Evolutionary conservation across 2,888 invertebrate species (phyloP).

Genomic region (Drosophila nr. fundita): DNA sequence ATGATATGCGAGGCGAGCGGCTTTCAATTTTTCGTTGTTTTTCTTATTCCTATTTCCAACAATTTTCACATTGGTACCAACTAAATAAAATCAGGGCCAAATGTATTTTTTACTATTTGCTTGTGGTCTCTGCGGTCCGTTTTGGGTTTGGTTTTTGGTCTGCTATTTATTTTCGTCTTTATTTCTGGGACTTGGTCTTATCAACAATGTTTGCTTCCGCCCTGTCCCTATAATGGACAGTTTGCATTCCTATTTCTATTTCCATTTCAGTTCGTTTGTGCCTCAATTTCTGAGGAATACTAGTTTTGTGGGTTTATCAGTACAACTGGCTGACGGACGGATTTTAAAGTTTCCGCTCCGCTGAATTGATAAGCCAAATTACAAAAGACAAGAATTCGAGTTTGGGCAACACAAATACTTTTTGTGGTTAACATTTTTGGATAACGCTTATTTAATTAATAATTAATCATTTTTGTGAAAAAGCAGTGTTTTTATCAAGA

Average conservation of each 20-base stretch:
- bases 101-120: conserved; percentile 66
- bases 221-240: conserved; percentile 39
- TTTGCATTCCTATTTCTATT: conserved; percentile 60
- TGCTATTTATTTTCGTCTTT: conserved; percentile 21
- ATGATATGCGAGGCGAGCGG: conserved; percentile 52
- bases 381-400: conserved; percentile 4
- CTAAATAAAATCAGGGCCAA: conserved; percentile 52
- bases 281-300: conserved; percentile 23
- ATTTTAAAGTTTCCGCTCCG: conserved; percentile 46
- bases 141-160: conserved; percentile 9
- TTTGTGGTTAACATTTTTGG: conserved; percentile 1
- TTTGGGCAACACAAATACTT: conserved; percentile 8
- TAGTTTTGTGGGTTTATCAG: conserved; percentile 40
- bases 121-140: conserved; percentile 51
- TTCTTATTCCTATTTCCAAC: neutral
- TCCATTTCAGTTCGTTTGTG: conserved; percentile 14
- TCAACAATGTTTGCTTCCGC: conserved; percentile 74
- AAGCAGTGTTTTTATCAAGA: neutral
- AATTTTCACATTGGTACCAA: conserved; percentile 22
- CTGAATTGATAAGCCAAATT: conserved; percentile 39
- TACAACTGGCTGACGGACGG: conserved; percentile 9
- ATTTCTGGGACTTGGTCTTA: conserved; percentile 47
- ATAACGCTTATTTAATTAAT: neutral
- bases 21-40: neutral
- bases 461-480: neutral